These are phyloP conservation scores for Neodiprion fabricii DNA, from an alignment of 1,140 invertebrate species.

Conservation along the genomic window DNA sequence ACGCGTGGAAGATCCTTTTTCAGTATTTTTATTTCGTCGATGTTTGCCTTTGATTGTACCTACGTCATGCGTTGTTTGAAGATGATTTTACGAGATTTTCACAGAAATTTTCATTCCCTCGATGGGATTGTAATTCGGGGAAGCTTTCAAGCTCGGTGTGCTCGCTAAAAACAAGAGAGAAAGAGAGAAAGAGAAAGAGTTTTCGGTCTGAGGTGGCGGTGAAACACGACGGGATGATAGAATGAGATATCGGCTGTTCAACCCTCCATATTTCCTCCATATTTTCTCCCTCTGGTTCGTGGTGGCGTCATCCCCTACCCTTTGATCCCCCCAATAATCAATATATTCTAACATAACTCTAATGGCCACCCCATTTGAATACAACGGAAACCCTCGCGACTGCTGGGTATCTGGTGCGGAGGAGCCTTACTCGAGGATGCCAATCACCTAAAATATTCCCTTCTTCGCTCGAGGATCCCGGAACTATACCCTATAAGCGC, in stretches of 20 bases:
- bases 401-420: constrained; percentile 41
- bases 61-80: no score
- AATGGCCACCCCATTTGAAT: constrained; percentile 62
- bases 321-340: constrained; percentile 63
- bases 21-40: no score
- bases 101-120: not conserved
- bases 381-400: constrained; percentile 45
- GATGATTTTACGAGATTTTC: not conserved
- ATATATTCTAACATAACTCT: constrained; percentile 63
- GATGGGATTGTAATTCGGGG: not conserved
- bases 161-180: constrained; percentile 2
- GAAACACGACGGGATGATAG: constrained; percentile 14
- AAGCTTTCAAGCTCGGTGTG: not conserved
- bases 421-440: constrained; percentile 50
- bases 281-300: constrained; percentile 41
- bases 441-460: constrained; percentile 58
- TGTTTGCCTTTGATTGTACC: no score
- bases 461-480: not conserved
- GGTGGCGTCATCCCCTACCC: constrained; percentile 50
- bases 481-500: not conserved
- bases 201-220: no score
- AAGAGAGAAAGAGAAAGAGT: not conserved
- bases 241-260: constrained; percentile 39
- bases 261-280: constrained; percentile 49
- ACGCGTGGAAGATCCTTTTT: no score